Conservation (phyloP, 1,140 invertebrate species). For the Pogonomyrmex californicus region DNA sequence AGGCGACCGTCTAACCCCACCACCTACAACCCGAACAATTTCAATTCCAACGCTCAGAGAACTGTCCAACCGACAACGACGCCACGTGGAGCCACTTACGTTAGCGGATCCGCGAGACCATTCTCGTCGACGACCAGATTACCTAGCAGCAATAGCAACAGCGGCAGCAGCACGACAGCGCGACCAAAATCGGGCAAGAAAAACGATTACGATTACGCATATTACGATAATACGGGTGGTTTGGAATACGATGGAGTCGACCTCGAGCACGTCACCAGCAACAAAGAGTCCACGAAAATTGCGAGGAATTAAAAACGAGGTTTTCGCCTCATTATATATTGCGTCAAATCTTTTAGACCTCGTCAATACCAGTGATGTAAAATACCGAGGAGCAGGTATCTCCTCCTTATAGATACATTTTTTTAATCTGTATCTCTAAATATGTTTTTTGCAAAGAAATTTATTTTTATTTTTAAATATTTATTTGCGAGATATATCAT, state of each 20-base stretch:
- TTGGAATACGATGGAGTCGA: constrained; percentile 85
- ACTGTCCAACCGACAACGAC: constrained; percentile 76
- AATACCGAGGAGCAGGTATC: constrained; percentile 1
- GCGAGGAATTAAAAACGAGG: constrained; percentile 69
- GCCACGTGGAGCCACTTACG: constrained; percentile 76
- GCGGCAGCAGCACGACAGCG: constrained; percentile 76
- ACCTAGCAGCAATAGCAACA: constrained; percentile 27
- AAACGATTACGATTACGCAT: constrained; percentile 86
- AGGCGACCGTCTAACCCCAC: constrained; percentile 78
- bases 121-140: constrained; percentile 82
- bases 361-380: constrained; percentile 14
- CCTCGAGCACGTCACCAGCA: constrained; percentile 82
- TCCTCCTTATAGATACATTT: neutral
- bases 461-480: constrained; percentile 7
- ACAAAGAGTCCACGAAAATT: constrained; percentile 85
- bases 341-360: constrained; percentile 6
- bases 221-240: constrained; percentile 84
- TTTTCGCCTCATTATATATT: neutral
- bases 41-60: constrained; percentile 79
- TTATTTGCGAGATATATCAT: neutral
- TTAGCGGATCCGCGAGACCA: constrained; percentile 81
- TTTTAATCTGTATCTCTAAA: neutral
- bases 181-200: constrained; percentile 81
- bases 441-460: neutral
- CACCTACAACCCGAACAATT: constrained; percentile 82